Conservation (phyloP, 2,113 vertebrate species). For the Elanoides forficatus region DNA sequence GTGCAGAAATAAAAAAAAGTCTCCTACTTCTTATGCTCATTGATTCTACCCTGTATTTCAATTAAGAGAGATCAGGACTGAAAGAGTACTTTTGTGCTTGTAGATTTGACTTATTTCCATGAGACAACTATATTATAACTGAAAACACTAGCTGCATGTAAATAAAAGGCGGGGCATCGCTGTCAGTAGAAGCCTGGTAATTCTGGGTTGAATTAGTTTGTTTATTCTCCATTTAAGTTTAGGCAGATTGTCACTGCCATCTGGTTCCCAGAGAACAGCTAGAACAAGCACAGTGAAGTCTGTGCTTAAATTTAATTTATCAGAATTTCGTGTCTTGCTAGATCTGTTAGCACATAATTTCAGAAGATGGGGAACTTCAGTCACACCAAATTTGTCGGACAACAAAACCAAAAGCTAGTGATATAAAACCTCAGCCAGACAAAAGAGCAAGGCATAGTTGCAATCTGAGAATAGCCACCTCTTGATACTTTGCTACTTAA, state of each 20-base stretch:
- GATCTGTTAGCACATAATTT: background rate
- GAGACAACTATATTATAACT: background rate
- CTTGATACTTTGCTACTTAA: background rate
- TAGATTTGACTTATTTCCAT: background rate
- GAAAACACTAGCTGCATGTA: background rate
- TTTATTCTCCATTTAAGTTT: slow-evolving; percentile 30
- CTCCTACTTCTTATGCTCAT: background rate
- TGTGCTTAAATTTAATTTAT: background rate
- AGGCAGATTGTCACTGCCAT: slow-evolving; percentile 37
- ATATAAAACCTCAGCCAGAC: background rate
- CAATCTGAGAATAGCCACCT: background rate
- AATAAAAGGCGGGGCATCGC: background rate
- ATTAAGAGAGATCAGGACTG: background rate
- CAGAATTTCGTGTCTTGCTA: background rate
- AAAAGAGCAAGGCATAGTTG: background rate
- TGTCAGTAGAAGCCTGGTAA: slow-evolving; percentile 5
- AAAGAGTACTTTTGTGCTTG: background rate
- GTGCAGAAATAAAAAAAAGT: background rate
- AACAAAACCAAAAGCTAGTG: background rate
- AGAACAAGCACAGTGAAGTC: slow-evolving; percentile 26
- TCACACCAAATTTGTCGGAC: background rate
- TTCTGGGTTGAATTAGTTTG: slow-evolving; percentile 33
- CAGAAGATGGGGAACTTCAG: background rate
- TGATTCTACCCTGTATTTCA: background rate
- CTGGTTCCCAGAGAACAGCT: slow-evolving; percentile 22